Evolutionary conservation across 2,113 vertebrate genomes (phyloP).

Genomic region (Apodemus sylvaticus): DNA sequence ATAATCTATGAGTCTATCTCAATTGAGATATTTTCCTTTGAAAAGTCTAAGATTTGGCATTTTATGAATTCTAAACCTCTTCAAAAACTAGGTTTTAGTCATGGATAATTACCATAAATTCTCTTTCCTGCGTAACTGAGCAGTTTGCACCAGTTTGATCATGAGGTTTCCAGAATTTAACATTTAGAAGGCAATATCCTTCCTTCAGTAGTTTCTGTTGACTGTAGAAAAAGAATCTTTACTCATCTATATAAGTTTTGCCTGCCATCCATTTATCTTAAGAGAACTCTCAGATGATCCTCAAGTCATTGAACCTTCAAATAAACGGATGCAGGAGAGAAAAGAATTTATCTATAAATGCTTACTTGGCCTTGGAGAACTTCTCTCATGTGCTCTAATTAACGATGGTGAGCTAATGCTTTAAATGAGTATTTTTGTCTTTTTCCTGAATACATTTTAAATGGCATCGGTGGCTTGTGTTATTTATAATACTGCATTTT

Average conservation of each 20-base stretch:
- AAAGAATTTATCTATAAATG: background rate
- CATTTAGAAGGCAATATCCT: background rate
- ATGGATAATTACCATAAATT: background rate
- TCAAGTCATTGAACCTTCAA: background rate
- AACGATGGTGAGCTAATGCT: background rate
- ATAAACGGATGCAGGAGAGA: background rate
- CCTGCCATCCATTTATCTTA: background rate
- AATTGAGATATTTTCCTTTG: conserved; percentile 24
- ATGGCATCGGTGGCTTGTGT: background rate
- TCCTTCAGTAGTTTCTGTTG: background rate
- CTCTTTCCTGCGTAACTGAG: background rate
- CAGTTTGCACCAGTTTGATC: background rate
- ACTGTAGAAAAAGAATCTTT: background rate
- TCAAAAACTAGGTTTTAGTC: background rate
- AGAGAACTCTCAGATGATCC: background rate
- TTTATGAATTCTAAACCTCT: background rate
- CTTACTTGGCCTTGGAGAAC: conserved; percentile 3
- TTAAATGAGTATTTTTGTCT: conserved; percentile 15
- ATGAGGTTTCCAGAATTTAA: background rate
- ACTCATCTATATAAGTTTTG: background rate
- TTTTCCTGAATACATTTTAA: conserved; percentile 19
- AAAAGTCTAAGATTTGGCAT: background rate
- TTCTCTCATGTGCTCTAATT: background rate
- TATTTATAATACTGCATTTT: conserved; percentile 22
- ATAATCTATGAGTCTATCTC: background rate